A percentile compares a stretch with the other conserved stretches of the same genome.
Conservation (phyloP, 2,797 vertebrate species). For the Protonibea diacanthus region DNA sequence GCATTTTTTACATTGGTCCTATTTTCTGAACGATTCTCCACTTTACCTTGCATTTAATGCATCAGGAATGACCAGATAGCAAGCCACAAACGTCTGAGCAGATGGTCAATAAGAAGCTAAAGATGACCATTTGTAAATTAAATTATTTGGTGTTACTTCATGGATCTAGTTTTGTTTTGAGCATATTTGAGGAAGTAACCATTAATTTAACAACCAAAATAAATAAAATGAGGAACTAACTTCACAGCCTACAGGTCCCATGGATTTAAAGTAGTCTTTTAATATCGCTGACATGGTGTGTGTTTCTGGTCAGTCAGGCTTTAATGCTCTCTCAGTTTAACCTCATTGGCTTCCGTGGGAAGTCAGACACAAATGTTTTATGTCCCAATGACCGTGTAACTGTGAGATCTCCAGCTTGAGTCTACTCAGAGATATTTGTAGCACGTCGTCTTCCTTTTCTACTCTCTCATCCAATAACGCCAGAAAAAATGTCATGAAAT, state of each 20-base stretch:
- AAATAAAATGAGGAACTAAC: not conserved
- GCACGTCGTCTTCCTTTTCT: conserved; percentile 2
- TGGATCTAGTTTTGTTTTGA: not conserved
- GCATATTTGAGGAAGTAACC: not conserved
- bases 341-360: not conserved
- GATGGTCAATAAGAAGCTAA: no score
- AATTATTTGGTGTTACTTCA: not conserved
- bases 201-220: no score
- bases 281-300: conserved; percentile 2
- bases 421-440: conserved; percentile 10
- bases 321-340: not conserved
- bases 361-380: conserved; percentile 1
- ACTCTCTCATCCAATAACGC: conserved; percentile 11
- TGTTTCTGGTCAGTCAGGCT: not conserved
- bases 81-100: not conserved
- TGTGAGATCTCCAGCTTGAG: conserved; percentile 3
- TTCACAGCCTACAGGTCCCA: not conserved
- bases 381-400: not conserved
- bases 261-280: not conserved
- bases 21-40: not conserved
- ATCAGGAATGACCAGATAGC: not conserved
- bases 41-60: not conserved
- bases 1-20: not conserved
- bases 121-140: not conserved
- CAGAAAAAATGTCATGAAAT: conserved; percentile 12